Base-by-base conservation (phyloP, 2,113 vertebrate species). In the Phalacrocorax brasilianus region DNA sequence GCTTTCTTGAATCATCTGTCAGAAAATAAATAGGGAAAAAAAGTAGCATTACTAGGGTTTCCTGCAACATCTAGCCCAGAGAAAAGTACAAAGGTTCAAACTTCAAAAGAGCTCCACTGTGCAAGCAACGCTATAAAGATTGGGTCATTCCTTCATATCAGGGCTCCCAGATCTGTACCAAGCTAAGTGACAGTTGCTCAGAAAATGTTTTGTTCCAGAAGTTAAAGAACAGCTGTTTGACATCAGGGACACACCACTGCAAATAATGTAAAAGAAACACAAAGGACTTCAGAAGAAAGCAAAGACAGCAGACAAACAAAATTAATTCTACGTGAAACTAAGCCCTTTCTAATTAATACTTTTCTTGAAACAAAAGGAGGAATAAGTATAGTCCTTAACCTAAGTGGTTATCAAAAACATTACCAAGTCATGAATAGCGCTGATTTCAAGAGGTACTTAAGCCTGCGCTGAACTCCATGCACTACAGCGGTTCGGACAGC, bases 1-100 rank as follows among this genome's bases (percentile, higher is more conserved):
- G 98, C 99, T 99, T 81, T 99, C 99, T 32, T 98, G 98, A 91
- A 99, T 99, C 98, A 99, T 99, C 99, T 99, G 97, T 85, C 45
- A 92, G 76, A 95, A 97, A 95, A 97, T 15, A 95, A 89, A 88
- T 0, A 45, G 10, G 10, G 14, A 4, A 33, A 70, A 82, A 66
- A 61, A 87, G 11, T 35, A 72, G 50, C 40, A 40, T 96, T 85
- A 95, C 10, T 19, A 63, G 27, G 17, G 38, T 49, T 82, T 66
- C 24, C 52, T 71, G 50, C n/a, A 76, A 59, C 49, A 80, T 35
- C 8, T 66, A 49, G 23, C 42, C 50, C 77, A 74, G n/a, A 88
- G 49, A 45, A 72, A 84, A 79, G 40, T 18, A 84, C 23, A 40
- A 8, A 53, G 6, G 12, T 6, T 63, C 63, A 89, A 75, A 75